Conservation (phyloP, 2,113 vertebrate genomes). For the Saimiri boliviensis region DNA sequence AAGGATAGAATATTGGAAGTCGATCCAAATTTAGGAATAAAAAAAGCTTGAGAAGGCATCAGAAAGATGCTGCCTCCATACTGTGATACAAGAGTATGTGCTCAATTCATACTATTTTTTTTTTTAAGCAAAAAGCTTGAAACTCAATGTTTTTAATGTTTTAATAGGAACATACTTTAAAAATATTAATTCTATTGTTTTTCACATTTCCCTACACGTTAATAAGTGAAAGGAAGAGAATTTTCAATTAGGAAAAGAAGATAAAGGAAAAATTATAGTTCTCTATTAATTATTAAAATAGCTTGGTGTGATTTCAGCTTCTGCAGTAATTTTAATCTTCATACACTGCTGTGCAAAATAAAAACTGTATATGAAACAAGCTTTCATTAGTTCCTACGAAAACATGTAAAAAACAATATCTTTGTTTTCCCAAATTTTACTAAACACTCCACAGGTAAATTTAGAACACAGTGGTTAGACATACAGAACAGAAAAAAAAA, state of each 20-base stretch:
- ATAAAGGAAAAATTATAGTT: not conserved
- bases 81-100: not conserved
- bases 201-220: not conserved
- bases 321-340: not conserved
- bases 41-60: not conserved
- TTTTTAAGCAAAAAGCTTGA: not conserved
- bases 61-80: too few species aligned
- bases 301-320: not conserved
- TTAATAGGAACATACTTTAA: not conserved
- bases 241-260: not conserved
- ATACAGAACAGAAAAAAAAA: not conserved
- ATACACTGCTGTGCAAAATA: not conserved
- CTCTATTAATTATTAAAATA: not conserved
- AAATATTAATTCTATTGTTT: not conserved
- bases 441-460: not conserved
- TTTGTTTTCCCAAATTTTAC: not conserved
- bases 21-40: not conserved
- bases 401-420: not conserved
- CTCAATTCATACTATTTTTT: not conserved
- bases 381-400: not conserved
- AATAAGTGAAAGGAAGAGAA: not conserved
- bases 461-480: not conserved
- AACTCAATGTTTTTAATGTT: slow-evolving; percentile 16
- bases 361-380: not conserved
- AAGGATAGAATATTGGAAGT: not conserved